Base-by-base conservation (phyloP, 2,888 invertebrate genomes). In the Koerneria pararmatus region DNA sequence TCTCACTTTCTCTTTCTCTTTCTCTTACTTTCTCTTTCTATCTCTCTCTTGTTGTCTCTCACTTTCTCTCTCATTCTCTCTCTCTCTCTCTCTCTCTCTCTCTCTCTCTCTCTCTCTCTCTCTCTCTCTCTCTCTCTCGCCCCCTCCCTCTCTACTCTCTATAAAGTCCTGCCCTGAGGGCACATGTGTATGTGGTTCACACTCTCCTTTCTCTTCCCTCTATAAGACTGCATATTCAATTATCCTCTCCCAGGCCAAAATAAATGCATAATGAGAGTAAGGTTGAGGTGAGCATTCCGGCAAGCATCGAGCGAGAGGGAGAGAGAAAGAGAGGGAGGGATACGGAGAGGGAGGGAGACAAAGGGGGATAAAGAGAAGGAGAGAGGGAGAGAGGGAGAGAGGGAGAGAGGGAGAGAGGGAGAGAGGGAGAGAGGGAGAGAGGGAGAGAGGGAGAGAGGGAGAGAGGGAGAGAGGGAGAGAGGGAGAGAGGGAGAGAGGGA, bases 231-330 rank as follows among this genome's bases (percentile, higher is more conserved):
- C 49, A 61, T 61, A 61, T 61, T 61, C 48, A 61, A 61, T 61
- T 49, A 61, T 49, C 48, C 24, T 34, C 24, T 35, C 48, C 48
- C 48, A 34, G 48, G 49, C 48, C 32, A 19, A 48, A 61, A 49
- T 61, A 49, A 61, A 61, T 61, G 61, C 61, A 61, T 61, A 61
- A 61, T 61, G 61, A 61, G 61, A 49, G 49, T 11, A 41, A 11
- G 46, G n/a, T n/a, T 41, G 11, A 41, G 46, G 46, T 41, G 46
- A n/a, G n/a, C n/a, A n/a, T n/a, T n/a, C n/a, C n/a, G n/a, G n/a
- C n/a, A n/a, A n/a, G n/a, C n/a, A n/a, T n/a, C n/a, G n/a, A n/a
- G n/a, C n/a, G n/a, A n/a, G n/a, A n/a, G n/a, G n/a, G n/a, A n/a
- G n/a, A n/a, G n/a, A n/a, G n/a, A n/a, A n/a, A n/a, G n/a, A n/a